Conservation (phyloP, 2,797 vertebrate species). For the Cheirogaleus major region DNA sequence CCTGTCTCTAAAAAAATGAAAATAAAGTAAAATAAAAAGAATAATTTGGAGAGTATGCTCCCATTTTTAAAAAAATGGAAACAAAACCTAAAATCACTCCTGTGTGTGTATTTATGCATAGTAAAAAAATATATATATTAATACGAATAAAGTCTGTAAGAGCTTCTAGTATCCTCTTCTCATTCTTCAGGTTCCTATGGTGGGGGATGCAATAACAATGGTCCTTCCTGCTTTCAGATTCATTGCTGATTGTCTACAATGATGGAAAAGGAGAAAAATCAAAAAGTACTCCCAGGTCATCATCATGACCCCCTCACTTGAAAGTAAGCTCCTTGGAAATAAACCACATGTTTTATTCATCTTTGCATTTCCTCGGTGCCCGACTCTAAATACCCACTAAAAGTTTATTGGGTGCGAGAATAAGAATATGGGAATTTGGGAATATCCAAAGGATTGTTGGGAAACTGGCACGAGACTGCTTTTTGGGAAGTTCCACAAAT, state of each 20-base stretch:
- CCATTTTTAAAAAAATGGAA: not conserved
- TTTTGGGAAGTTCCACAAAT: not conserved
- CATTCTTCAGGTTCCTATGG: too few species aligned
- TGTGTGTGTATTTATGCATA: not conserved
- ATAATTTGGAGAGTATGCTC: not conserved
- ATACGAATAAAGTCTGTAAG: not conserved
- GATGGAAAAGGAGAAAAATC: too few species aligned
- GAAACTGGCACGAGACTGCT: not conserved
- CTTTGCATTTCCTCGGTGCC: not conserved
- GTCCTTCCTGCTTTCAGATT: too few species aligned
- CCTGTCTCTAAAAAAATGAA: too few species aligned
- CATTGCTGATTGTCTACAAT: too few species aligned
- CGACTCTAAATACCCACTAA: not conserved
- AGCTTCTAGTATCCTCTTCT: too few species aligned
- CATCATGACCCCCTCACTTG: too few species aligned
- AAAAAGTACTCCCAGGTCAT: too few species aligned
- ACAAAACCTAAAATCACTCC: not conserved
- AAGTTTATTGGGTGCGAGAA: not conserved
- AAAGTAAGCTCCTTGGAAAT: too few species aligned
- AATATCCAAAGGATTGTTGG: not conserved
- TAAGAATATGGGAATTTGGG: not conserved
- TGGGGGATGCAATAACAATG: too few species aligned
- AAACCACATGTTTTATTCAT: conserved; percentile 2
- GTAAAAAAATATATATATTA: not conserved
- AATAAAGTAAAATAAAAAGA: too few species aligned